phyloP scores from a whole-genome alignment of 2,113 vertebrate species.

The Bufo gargarizans region DNA sequence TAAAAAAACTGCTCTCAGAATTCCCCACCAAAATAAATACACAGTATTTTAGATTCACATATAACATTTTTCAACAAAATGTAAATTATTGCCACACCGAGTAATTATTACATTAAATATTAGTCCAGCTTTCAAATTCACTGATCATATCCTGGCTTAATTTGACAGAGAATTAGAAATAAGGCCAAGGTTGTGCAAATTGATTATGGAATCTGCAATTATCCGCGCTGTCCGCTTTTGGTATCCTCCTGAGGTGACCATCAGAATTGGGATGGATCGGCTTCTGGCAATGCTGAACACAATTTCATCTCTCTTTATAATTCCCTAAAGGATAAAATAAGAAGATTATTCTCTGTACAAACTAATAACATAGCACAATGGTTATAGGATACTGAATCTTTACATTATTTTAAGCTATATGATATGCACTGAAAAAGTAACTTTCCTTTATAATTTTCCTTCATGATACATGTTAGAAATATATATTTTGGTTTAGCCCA shows the following conservation, averaged over 20 bases:
- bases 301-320: slow-evolving; percentile 87
- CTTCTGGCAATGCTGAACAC: slow-evolving; percentile 83
- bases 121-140: slow-evolving; percentile 62
- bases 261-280: slow-evolving; percentile 84
- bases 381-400: background rate
- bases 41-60: slow-evolving; percentile 30
- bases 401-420: background rate
- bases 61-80: background rate
- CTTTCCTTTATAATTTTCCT: too few relatives aligned
- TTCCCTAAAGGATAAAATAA: slow-evolving; percentile 75
- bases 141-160: slow-evolving; percentile 62
- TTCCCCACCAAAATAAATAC: slow-evolving; percentile 1
- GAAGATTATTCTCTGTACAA: background rate
- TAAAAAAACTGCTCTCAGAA: background rate
- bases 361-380: background rate
- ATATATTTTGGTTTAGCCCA: too few relatives aligned
- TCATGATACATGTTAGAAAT: too few relatives aligned
- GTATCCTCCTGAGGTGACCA: slow-evolving; percentile 94
- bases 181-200: slow-evolving; percentile 80
- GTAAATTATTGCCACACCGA: background rate
- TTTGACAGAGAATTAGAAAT: slow-evolving; percentile 67
- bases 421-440: background rate
- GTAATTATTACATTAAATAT: slow-evolving; percentile 23
- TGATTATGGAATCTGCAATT: slow-evolving; percentile 96
- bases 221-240: slow-evolving; percentile 92